Base-by-base conservation (phyloP, 2,888 invertebrate genomes). In the Heteromurus nitidus region DNA sequence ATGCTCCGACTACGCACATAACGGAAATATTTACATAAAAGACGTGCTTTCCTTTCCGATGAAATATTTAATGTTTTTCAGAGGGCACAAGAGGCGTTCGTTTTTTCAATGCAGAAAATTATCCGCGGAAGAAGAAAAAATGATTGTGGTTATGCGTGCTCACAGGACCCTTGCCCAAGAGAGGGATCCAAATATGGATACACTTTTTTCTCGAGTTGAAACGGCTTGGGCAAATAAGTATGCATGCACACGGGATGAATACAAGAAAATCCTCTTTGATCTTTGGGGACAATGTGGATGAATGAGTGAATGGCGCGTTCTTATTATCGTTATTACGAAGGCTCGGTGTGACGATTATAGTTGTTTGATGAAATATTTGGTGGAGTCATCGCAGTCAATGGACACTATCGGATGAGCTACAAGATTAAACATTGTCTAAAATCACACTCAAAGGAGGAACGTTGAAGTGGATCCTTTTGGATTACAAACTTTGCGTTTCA, bases 71-170 rank as follows among this genome's bases (percentile, higher is more conserved):
- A 30, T 28, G 60, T 3, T 60, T 53, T 60, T 28, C 3, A 30
- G 60, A 13, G 64, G 64, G 42, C 36, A 55, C 9, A 62, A 30
- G 24, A 64, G 64, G 64, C 64, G 64, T 64, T 42, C 36, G 24
- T n/a, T 22, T 42, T 64, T 62, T 62, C 24, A 62, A 62, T 62
- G 64, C 42, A 16, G 64, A 64, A 64, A 42, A 64, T 42, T 64
- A 64, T 64, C 20, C 22, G 42, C n/a, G n/a, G n/a, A n/a, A n/a
- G n/a, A n/a, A 36, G 64, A 64, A 36, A 64, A 60, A 30, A 30
- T 3, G 13, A 60, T 18, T 64, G 60, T 60, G 36, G 64, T 42
- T 64, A 64, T 22, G 24, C 22, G 64, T 13, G 13, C 22, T 16
- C 24, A 22, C 22, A n/a, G n/a, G n/a, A 18, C 11, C 18, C n/a